A percentile compares a stretch with the other conserved stretches of the same genome.
Conservation (phyloP, 1,140 invertebrate genomes). For the Ectropis grisescens region DNA sequence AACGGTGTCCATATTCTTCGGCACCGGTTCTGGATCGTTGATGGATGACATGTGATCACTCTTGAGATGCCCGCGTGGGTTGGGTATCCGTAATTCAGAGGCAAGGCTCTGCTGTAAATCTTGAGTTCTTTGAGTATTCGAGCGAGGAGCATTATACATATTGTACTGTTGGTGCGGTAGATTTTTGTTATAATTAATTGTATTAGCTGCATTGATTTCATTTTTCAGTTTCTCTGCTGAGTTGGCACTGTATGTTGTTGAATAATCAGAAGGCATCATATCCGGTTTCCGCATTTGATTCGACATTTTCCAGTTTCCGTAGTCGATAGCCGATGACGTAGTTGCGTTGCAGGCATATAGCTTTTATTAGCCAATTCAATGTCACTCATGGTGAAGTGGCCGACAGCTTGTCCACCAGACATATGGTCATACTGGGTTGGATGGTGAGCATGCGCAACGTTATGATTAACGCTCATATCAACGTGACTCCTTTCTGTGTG, state of each 20-base stretch:
- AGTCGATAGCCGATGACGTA: slow-evolving; percentile 32
- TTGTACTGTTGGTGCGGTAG: slow-evolving; percentile 40
- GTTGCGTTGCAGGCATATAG: slow-evolving; percentile 35
- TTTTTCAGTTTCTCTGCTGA: slow-evolving; percentile 37
- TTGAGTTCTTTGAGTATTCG: slow-evolving; percentile 30
- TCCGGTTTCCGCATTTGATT: slow-evolving; percentile 45
- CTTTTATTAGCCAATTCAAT: slow-evolving; percentile 59
- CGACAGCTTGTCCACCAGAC: slow-evolving; percentile 24
- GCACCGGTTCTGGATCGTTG: slow-evolving; percentile 20
- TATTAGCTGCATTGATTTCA: slow-evolving; percentile 20
- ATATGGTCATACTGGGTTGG: slow-evolving; percentile 37
- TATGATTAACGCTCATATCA: slow-evolving; percentile 36
- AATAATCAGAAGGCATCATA: slow-evolving; percentile 43
- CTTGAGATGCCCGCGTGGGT: slow-evolving; percentile 40
- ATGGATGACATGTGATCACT: slow-evolving; percentile 32
- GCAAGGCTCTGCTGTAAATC: slow-evolving; percentile 38
- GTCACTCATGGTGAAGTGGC: slow-evolving; percentile 47
- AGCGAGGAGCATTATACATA: slow-evolving; percentile 34
- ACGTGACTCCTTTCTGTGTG: slow-evolving; percentile 9
- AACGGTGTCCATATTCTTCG: slow-evolving; percentile 35
- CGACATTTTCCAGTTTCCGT: slow-evolving; percentile 53
- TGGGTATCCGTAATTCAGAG: slow-evolving; percentile 47
- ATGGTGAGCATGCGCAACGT: slow-evolving; percentile 41
- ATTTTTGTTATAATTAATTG: slow-evolving; percentile 48
- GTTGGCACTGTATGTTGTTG: slow-evolving; percentile 28